Evolutionary conservation across 1,140 invertebrate genomes (phyloP).

Genomic region (Neotoxoptera formosana): DNA sequence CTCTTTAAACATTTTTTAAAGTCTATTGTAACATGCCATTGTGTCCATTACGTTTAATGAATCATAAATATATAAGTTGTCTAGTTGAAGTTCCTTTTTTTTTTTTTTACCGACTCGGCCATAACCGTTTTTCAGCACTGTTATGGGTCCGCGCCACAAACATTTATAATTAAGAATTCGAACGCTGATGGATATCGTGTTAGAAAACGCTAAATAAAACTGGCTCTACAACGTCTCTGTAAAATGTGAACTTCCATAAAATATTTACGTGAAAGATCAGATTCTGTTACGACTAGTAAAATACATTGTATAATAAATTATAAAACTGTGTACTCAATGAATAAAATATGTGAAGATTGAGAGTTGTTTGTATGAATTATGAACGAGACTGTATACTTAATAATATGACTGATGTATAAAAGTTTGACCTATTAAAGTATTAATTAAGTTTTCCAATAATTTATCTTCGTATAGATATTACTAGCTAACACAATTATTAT

Average conservation of each 20-base stretch:
- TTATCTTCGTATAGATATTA: not conserved
- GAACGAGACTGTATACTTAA: not conserved
- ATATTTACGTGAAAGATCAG: not conserved
- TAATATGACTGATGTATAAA: not conserved
- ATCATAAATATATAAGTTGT: not conserved
- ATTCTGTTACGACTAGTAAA: not conserved
- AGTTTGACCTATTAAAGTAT: not conserved
- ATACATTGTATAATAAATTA: not conserved
- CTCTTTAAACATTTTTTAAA: not conserved
- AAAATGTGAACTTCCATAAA: not conserved
- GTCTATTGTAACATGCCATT: not conserved
- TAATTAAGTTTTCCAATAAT: not conserved
- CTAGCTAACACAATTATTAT: no score
- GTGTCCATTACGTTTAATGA: not conserved
- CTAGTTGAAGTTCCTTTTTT: not conserved
- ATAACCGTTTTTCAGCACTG: not conserved
- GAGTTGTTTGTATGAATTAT: not conserved
- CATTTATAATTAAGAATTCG: not conserved
- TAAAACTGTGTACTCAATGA: not conserved
- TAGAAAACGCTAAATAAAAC: not conserved
- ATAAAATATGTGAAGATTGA: not conserved
- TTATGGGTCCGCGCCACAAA: not conserved
- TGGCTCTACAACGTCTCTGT: not conserved
- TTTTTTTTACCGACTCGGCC: not conserved
- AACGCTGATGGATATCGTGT: not conserved